Conservation (phyloP, 1,140 invertebrate species). For the Orius laevigatus region DNA sequence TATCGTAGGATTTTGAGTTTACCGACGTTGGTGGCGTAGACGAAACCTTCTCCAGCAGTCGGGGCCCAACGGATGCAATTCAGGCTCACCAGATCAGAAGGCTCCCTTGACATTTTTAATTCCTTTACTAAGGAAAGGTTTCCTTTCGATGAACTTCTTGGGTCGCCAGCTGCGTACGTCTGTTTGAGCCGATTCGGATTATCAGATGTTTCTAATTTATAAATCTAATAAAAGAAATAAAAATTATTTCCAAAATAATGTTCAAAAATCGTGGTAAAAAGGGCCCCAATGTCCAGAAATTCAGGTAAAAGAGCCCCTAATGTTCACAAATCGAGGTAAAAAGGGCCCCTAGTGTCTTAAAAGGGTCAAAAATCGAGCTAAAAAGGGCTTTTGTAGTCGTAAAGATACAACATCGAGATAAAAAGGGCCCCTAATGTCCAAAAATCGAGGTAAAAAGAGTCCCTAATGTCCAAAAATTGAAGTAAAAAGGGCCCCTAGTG, state of each 20-base stretch:
- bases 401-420: too few species aligned
- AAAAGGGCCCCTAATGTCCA: too few species aligned
- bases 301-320: too few species aligned
- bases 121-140: slow-evolving; percentile 38
- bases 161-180: slow-evolving; percentile 19
- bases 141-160: slow-evolving; percentile 25
- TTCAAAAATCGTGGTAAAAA: not conserved
- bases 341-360: too few species aligned
- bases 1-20: slow-evolving; percentile 31
- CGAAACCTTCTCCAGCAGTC: slow-evolving; percentile 59
- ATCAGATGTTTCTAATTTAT: slow-evolving; percentile 28
- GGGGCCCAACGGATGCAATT: slow-evolving; percentile 76
- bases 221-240: slow-evolving; percentile 4
- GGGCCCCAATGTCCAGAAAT: too few species aligned
- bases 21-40: slow-evolving; percentile 72
- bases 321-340: too few species aligned
- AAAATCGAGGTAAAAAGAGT: too few species aligned
- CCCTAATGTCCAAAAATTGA: too few species aligned
- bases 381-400: too few species aligned
- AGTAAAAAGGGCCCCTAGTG: too few species aligned
- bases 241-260: not conserved
- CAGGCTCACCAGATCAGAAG: slow-evolving; percentile 42
- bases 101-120: slow-evolving; percentile 39
- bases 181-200: slow-evolving; percentile 19
- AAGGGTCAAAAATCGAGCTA: too few species aligned